Conservation (phyloP, 1,140 invertebrate genomes). For the Drosophila mauritiana region DNA sequence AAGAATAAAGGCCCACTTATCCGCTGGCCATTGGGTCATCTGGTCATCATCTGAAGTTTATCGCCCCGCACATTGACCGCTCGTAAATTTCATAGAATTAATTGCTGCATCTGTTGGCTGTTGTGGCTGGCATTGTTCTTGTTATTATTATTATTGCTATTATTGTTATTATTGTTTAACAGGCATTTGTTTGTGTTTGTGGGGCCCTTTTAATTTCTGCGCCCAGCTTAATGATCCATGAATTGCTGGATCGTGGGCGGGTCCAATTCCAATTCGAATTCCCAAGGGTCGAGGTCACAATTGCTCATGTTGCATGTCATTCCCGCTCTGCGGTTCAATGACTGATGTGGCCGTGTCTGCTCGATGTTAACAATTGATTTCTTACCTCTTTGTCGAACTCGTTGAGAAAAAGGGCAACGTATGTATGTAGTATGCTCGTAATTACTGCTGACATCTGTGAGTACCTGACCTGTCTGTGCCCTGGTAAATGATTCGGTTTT, state of each 20-base stretch:
- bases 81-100: constrained; percentile 56
- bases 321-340: constrained; percentile 42
- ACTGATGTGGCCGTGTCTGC: constrained; percentile 26
- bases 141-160: constrained; percentile 49
- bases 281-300: constrained; percentile 68
- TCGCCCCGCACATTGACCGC: constrained; percentile 28
- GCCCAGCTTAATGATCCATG: constrained; percentile 66
- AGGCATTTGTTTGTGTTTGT: constrained; percentile 31
- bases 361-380: constrained; percentile 72
- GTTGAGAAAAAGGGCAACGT: constrained; percentile 39
- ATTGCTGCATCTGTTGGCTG: constrained; percentile 47
- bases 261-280: constrained; percentile 20
- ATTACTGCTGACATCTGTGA: constrained; percentile 62
- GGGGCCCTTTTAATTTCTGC: constrained; percentile 57
- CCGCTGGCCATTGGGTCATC: constrained; percentile 36
- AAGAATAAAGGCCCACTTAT: not conserved
- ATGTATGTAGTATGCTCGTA: constrained; percentile 37
- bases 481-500: constrained; percentile 68
- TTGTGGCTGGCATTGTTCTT: constrained; percentile 19
- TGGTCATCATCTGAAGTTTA: constrained; percentile 42
- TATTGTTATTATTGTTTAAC: constrained; percentile 60
- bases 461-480: constrained; percentile 43
- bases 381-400: constrained; percentile 63
- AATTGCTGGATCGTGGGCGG: constrained; percentile 52
- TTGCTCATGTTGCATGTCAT: constrained; percentile 41